Percentiles rank a stretch among this genome's conserved stretches.
These are phyloP conservation scores for Argya squamiceps DNA, from an alignment of 2,797 vertebrate species.

Conservation along the genomic window DNA sequence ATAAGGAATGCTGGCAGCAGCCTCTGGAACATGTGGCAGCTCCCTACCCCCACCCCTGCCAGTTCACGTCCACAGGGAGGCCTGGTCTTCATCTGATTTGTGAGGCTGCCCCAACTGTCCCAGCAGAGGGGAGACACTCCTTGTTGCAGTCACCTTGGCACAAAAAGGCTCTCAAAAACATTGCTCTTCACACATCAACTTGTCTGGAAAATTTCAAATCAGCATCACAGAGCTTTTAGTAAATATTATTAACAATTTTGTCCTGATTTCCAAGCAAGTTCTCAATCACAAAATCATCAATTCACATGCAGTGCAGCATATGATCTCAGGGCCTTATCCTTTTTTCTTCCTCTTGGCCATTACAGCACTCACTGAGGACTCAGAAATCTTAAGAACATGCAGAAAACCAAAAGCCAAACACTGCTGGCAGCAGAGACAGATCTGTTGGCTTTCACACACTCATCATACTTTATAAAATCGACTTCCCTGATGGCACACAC, in stretches of 20 bases:
- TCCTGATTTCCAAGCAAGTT: neutral
- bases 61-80: neutral
- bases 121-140: neutral
- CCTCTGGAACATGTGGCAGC: rapidly evolving
- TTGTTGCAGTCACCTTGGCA: neutral
- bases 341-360: neutral
- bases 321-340: neutral
- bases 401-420: neutral
- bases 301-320: rapidly evolving
- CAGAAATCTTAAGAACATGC: neutral
- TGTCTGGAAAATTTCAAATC: neutral
- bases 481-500: constrained; percentile 88
- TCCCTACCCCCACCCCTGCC: neutral
- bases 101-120: neutral
- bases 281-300: neutral
- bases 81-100: neutral
- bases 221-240: neutral
- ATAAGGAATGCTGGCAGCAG: neutral
- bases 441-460: constrained; percentile 76
- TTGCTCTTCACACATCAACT: neutral
- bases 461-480: constrained; percentile 78
- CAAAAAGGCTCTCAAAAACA: neutral
- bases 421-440: neutral
- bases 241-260: neutral
- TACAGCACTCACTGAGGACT: neutral